These are phyloP conservation scores for Eumerus sabulonum DNA, from an alignment of 2,888 invertebrate genomes.

Conservation along the genomic window DNA sequence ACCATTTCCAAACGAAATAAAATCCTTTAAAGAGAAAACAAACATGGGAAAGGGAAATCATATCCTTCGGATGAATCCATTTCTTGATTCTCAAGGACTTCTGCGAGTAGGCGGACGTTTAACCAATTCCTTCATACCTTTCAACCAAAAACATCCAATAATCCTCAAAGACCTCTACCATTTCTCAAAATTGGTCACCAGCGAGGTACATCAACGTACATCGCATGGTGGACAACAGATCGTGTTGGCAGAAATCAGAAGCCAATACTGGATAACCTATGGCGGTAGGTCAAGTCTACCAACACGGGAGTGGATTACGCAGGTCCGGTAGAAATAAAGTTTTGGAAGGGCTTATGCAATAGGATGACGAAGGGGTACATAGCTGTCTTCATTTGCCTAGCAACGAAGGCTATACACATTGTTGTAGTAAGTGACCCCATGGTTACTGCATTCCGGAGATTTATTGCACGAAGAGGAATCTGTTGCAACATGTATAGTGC, in stretches of 20 bases:
- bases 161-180: slow-evolving; percentile 15
- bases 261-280: slow-evolving; percentile 2
- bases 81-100: slow-evolving; percentile 9
- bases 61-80: slow-evolving; percentile 17
- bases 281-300: too few species aligned
- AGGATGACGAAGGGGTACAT: too few species aligned
- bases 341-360: too few species aligned
- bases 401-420: too few species aligned
- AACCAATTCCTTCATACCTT: not conserved
- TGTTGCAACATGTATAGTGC: too few species aligned
- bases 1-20: not conserved
- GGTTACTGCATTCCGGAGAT: too few species aligned
- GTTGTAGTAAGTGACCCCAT: too few species aligned
- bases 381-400: too few species aligned
- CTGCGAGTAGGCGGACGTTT: slow-evolving; percentile 6
- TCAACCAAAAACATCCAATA: slow-evolving; percentile 15
- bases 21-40: not conserved
- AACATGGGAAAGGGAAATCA: too few species aligned
- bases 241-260: slow-evolving; percentile 29
- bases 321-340: too few species aligned
- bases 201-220: slow-evolving; percentile 7
- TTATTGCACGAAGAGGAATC: too few species aligned
- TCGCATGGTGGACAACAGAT: slow-evolving; percentile 26
- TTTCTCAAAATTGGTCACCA: slow-evolving; percentile 11
- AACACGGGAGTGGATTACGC: slow-evolving; percentile 8